These are phyloP conservation scores for Mellilla xanthometata DNA, from an alignment of 2,888 invertebrate species.

Conservation along the genomic window DNA sequence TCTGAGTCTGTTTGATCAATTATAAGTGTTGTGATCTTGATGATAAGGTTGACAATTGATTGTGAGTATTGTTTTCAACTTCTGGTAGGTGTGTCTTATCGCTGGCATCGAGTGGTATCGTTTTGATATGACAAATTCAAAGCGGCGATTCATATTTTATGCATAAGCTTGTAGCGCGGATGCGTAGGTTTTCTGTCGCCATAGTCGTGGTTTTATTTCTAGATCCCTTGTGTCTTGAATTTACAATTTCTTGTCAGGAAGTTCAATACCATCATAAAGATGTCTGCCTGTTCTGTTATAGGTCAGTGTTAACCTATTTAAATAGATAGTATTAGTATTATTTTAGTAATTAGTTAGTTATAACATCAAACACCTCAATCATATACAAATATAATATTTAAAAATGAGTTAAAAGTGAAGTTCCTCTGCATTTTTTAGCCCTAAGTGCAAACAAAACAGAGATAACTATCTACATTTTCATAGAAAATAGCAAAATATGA, in stretches of 20 bases:
- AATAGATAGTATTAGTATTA: too few relatives aligned
- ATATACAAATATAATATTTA: too few relatives aligned
- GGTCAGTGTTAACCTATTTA: background rate
- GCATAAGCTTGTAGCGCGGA: slow-evolving; percentile 58
- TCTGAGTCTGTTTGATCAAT: background rate
- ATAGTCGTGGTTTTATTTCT: slow-evolving; percentile 34
- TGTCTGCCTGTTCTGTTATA: background rate
- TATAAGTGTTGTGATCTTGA: slow-evolving; percentile 2
- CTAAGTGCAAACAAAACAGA: too few relatives aligned
- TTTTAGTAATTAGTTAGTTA: too few relatives aligned
- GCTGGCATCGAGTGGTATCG: slow-evolving; percentile 53
- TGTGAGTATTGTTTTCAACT: background rate
- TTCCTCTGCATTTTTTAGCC: too few relatives aligned
- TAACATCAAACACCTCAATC: too few relatives aligned
- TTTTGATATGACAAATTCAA: slow-evolving; percentile 73
- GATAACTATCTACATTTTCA: too few relatives aligned
- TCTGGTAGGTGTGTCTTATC: slow-evolving; percentile 50
- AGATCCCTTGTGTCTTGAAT: slow-evolving; percentile 21
- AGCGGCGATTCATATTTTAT: slow-evolving; percentile 73
- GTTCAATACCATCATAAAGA: slow-evolving; percentile 13
- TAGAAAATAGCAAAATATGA: too few relatives aligned
- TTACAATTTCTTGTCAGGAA: slow-evolving; percentile 14
- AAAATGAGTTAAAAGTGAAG: too few relatives aligned
- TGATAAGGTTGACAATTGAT: background rate
- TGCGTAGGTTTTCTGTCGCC: slow-evolving; percentile 39